These are phyloP conservation scores for Terebella lapidaria DNA, from an alignment of 2,888 invertebrate genomes.

Conservation along the genomic window DNA sequence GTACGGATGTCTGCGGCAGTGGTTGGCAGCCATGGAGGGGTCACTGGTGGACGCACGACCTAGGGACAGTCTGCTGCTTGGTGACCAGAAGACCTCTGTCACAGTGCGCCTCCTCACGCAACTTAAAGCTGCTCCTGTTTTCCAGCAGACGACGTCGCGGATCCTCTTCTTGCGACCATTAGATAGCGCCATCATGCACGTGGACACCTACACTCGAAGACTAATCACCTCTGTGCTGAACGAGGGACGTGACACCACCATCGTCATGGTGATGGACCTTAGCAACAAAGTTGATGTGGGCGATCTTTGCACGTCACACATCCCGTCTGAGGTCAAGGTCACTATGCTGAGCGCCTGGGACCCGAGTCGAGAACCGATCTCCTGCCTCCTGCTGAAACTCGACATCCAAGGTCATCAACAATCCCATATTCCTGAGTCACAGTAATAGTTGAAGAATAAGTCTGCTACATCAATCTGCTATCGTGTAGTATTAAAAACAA, in stretches of 20 bases:
- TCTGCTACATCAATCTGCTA: too few species aligned
- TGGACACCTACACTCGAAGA: neutral
- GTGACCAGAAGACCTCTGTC: neutral
- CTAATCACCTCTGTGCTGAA: neutral
- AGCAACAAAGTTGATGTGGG: neutral
- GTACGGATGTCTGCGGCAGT: neutral
- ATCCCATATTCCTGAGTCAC: too few species aligned
- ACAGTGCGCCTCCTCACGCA: neutral
- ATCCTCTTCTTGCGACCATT: neutral
- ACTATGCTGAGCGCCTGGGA: neutral
- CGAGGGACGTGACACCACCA: neutral
- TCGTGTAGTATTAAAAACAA: too few species aligned
- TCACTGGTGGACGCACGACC: neutral
- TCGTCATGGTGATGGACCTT: neutral
- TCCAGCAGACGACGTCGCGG: neutral
- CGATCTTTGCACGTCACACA: neutral
- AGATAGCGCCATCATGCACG: neutral
- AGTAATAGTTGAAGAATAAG: too few species aligned
- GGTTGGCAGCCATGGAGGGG: neutral
- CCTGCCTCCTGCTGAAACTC: neutral
- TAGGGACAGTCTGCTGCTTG: neutral
- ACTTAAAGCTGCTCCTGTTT: neutral
- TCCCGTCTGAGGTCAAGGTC: neutral
- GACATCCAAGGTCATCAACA: too few species aligned
- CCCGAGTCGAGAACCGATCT: neutral